Conservation (phyloP, 2,888 invertebrate species). For the Candidula unifasciata region DNA sequence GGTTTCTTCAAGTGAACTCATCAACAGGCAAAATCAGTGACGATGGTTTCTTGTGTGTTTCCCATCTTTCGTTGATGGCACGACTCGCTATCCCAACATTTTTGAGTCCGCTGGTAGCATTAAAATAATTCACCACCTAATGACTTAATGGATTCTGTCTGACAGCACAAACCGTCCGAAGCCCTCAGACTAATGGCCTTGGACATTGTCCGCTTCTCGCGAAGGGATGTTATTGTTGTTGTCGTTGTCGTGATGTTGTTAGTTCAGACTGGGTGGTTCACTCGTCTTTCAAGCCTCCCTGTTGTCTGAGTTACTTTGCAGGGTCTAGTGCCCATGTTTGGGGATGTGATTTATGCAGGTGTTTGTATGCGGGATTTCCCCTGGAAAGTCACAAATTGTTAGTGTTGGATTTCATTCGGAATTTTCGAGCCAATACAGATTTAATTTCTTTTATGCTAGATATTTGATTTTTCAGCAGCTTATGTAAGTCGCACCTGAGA, state of each 20-base stretch:
- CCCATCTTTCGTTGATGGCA: neutral
- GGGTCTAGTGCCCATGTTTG: too few relatives aligned
- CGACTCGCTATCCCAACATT: neutral
- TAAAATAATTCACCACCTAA: constrained; percentile 28
- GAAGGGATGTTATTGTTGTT: constrained; percentile 30
- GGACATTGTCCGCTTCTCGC: constrained; percentile 28
- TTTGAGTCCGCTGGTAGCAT: constrained; percentile 1
- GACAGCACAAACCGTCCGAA: neutral
- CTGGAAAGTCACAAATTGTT: too few relatives aligned
- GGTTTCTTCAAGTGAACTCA: constrained; percentile 6
- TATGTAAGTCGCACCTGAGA: too few relatives aligned
- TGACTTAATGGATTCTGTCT: constrained; percentile 35
- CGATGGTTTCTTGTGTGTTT: neutral
- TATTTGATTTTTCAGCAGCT: too few relatives aligned
- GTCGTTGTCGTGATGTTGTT: constrained; percentile 8
- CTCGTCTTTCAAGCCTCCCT: too few relatives aligned
- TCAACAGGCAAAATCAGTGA: neutral
- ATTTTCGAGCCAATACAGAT: too few relatives aligned
- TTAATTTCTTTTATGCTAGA: too few relatives aligned
- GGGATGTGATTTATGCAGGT: too few relatives aligned
- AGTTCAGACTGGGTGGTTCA: neutral
- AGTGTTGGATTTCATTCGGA: too few relatives aligned
- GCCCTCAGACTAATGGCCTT: constrained; percentile 17
- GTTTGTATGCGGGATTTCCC: too few relatives aligned
- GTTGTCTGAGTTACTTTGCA: too few relatives aligned